Conservation (phyloP, 2,797 vertebrate genomes). For the Peromyscus attwateri region DNA sequence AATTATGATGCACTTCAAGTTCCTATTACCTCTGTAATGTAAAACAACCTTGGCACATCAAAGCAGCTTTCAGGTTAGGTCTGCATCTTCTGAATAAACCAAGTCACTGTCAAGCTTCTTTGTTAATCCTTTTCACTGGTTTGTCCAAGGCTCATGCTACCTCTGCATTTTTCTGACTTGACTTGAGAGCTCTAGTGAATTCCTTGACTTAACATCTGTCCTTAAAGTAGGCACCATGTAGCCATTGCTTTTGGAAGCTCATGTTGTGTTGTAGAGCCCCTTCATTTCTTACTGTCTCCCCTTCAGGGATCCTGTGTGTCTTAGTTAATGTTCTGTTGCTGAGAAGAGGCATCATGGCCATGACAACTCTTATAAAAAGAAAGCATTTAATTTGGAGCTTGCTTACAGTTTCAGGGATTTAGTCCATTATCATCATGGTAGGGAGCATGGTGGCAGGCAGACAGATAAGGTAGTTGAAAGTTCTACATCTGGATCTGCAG, state of each 20-base stretch:
- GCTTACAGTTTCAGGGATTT: not conserved
- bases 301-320: not conserved
- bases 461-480: too few relatives aligned
- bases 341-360: not conserved
- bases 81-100: slow-evolving; percentile 14
- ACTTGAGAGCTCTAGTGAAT: not conserved
- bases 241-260: not conserved
- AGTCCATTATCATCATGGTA: not conserved
- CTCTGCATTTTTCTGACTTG: not conserved
- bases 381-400: not conserved
- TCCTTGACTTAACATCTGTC: not conserved
- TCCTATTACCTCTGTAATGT: not conserved
- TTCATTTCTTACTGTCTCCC: not conserved
- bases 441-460: not conserved
- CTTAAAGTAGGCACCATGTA: not conserved
- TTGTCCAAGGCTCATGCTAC: not conserved
- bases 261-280: not conserved
- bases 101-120: not conserved
- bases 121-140: not conserved
- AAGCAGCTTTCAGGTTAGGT: not conserved
- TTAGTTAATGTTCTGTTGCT: not conserved
- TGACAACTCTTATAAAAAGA: not conserved
- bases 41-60: not conserved
- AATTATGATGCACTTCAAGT: not conserved
- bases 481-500: not conserved